Conservation (phyloP, 2,797 vertebrate genomes). For the Crocidura indochinensis region DNA sequence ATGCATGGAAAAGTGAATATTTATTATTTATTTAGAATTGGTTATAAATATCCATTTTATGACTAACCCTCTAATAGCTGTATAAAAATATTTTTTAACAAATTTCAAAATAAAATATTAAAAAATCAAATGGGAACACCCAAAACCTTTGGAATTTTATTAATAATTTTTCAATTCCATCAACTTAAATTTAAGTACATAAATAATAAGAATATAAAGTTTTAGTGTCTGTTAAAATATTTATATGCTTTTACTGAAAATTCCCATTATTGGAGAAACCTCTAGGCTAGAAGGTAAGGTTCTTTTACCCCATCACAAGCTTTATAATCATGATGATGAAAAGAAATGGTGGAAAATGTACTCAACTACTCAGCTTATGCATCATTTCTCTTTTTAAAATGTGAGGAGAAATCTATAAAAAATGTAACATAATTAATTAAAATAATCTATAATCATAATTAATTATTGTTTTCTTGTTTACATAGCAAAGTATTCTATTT, state of each 20-base stretch:
- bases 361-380: not conserved
- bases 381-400: conserved; percentile 48
- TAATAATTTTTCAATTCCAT: conserved; percentile 59
- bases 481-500: conserved; percentile 39
- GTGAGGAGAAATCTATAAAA: not conserved
- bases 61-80: conserved; percentile 17
- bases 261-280: conserved; percentile 38
- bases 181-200: conserved; percentile 59
- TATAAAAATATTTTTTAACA: conserved; percentile 10
- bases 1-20: conserved; percentile 28
- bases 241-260: conserved; percentile 65
- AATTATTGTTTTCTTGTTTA: conserved; percentile 15
- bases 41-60: conserved; percentile 39
- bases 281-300: conserved; percentile 38
- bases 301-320: not conserved
- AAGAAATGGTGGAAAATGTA: not conserved
- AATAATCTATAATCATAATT: not conserved
- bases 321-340: conserved; percentile 48
- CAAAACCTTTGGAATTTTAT: conserved; percentile 17
- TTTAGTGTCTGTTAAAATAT: conserved; percentile 52
- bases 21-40: conserved; percentile 54
- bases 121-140: conserved; percentile 27
- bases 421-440: conserved; percentile 27
- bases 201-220: conserved; percentile 46
- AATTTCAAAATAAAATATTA: conserved; percentile 59